Percentiles rank a stretch among this genome's conserved stretches.
Evolutionary conservation across 2,888 invertebrate species (phyloP).

Genomic region (Harpalus rufipes): DNA sequence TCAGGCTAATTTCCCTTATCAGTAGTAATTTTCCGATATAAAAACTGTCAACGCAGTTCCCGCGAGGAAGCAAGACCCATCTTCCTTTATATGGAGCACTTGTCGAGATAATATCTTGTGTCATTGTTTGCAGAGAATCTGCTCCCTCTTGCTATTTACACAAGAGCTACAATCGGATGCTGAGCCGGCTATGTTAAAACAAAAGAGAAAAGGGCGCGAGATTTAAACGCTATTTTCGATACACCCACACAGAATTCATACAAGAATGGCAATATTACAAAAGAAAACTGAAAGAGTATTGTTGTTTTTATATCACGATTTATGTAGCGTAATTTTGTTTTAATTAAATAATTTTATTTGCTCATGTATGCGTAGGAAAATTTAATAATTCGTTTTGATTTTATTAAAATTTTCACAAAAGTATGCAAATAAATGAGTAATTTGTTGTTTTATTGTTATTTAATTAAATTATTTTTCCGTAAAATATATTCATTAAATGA

Average conservation of each 20-base stretch:
- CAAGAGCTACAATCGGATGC: slow-evolving; percentile 11
- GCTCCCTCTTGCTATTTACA: slow-evolving; percentile 15
- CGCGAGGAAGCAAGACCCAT: neutral
- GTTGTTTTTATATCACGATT: neutral
- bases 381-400: neutral
- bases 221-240: neutral
- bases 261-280: neutral
- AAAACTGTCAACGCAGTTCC: slow-evolving; percentile 37
- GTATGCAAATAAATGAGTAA: neutral
- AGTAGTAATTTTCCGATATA: slow-evolving; percentile 40
- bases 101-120: slow-evolving; percentile 35
- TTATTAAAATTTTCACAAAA: neutral
- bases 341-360: neutral
- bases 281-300: neutral
- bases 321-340: neutral
- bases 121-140: slow-evolving; percentile 39
- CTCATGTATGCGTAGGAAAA: neutral
- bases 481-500: neutral
- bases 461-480: neutral
- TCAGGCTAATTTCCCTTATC: slow-evolving; percentile 33
- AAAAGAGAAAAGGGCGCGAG: neutral
- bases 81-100: slow-evolving; percentile 34
- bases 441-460: neutral
- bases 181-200: neutral
- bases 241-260: neutral